Conservation (phyloP, 2,888 invertebrate species). For the Tortricodes alternella region DNA sequence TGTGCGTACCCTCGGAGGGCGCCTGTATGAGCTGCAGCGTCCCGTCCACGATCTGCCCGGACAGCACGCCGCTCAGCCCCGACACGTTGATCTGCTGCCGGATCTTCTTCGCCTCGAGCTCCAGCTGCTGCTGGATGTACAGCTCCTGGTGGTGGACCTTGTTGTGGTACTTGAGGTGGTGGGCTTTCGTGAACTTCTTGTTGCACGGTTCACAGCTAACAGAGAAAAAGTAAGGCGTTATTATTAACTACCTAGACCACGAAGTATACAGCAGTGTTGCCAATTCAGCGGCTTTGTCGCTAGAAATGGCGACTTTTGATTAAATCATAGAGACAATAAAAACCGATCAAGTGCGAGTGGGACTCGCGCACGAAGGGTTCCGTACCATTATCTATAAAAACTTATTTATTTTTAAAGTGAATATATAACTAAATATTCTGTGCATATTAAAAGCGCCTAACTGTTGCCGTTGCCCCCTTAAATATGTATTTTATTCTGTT, state of each 20-base stretch:
- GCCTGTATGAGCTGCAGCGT: slow-evolving; percentile 61
- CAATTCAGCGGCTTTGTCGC: too few species aligned
- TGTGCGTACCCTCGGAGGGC: slow-evolving; percentile 53
- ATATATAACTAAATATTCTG: too few species aligned
- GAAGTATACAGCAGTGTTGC: too few species aligned
- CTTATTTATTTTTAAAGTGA: too few species aligned
- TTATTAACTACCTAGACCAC: background rate
- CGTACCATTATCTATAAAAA: too few species aligned
- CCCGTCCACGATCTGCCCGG: slow-evolving; percentile 73
- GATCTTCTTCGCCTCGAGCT: slow-evolving; percentile 72
- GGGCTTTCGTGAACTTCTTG: slow-evolving; percentile 79
- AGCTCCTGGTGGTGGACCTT: slow-evolving; percentile 80
- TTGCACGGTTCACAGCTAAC: slow-evolving; percentile 73
- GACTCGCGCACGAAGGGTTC: too few species aligned
- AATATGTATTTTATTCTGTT: too few species aligned
- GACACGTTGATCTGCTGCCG: slow-evolving; percentile 69
- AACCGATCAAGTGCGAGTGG: too few species aligned
- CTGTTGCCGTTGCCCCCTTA: too few species aligned
- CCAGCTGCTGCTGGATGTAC: slow-evolving; percentile 72
- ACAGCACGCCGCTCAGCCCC: slow-evolving; percentile 64
- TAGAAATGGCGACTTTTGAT: too few species aligned
- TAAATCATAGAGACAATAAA: too few species aligned
- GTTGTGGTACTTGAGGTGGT: slow-evolving; percentile 79
- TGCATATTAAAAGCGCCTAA: too few species aligned
- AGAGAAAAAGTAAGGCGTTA: background rate